Evolutionary conservation across 2,113 vertebrate species (phyloP).

Genomic region (Ceuthmochares aereus): DNA sequence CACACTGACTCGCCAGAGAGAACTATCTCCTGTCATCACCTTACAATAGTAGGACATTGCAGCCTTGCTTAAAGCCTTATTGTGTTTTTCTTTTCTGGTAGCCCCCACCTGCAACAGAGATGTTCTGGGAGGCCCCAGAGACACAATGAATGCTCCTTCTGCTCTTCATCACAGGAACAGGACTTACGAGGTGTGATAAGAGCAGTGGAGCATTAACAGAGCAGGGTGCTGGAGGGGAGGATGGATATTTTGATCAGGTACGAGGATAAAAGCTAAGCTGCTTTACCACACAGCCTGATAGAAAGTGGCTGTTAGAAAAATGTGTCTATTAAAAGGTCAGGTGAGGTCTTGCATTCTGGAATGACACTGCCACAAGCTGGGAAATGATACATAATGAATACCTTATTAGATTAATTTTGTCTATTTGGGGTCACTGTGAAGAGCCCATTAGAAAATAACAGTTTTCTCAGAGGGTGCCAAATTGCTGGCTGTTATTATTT

Average conservation of each 20-base stretch:
- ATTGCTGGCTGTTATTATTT: not conserved
- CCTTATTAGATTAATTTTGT: conserved; percentile 11
- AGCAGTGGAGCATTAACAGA: not conserved
- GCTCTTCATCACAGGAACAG: not conserved
- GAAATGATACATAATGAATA: conserved; percentile 3
- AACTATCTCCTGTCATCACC: not conserved
- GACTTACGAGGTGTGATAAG: not conserved
- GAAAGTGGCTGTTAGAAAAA: not conserved
- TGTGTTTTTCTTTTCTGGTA: not conserved
- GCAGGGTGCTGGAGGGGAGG: not conserved
- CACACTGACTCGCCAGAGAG: not conserved
- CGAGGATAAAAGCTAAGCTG: not conserved
- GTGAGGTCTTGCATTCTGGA: not conserved
- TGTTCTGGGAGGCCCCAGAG: not conserved
- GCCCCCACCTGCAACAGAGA: not conserved
- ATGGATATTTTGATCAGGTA: not conserved
- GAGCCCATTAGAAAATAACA: conserved; percentile 9
- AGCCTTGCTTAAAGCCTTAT: not conserved
- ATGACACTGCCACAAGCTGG: not conserved
- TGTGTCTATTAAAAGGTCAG: not conserved
- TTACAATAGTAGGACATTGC: not conserved
- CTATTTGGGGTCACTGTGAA: not conserved
- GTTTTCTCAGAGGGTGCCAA: conserved; percentile 5
- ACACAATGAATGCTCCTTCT: not conserved
- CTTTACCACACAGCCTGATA: not conserved